phyloP scores from a whole-genome alignment of 2,888 invertebrate genomes.

The Lasioglossum oenotherae region DNA sequence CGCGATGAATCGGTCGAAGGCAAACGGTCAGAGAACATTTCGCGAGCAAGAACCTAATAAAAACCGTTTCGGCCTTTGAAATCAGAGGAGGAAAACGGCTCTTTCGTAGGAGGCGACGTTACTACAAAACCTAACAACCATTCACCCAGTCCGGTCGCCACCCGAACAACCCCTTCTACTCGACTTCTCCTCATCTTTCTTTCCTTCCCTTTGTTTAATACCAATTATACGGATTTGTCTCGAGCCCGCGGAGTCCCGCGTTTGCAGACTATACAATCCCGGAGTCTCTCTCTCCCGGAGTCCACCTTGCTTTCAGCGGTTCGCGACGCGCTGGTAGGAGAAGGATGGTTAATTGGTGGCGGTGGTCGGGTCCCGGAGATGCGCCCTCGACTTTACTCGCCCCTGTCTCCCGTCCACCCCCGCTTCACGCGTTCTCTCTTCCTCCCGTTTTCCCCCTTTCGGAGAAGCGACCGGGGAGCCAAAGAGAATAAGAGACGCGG shows the following conservation, averaged over 20 bases:
- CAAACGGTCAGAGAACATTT: not conserved
- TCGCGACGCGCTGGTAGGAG: constrained; percentile 50
- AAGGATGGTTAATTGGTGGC: constrained; percentile 63
- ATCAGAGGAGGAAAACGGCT: constrained; percentile 22
- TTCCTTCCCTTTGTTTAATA: constrained; percentile 57
- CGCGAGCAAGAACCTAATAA: constrained; percentile 15
- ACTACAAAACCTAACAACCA: constrained; percentile 55
- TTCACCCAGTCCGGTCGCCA: constrained; percentile 9
- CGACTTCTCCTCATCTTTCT: constrained; percentile 33
- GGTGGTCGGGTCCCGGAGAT: constrained; percentile 43
- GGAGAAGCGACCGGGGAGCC: constrained; percentile 28
- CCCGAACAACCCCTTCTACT: constrained; percentile 1
- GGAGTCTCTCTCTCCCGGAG: constrained; percentile 18
- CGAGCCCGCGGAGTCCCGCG: constrained; percentile 39
- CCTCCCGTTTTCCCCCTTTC: constrained; percentile 32
- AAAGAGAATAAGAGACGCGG: not conserved
- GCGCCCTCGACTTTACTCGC: constrained; percentile 22
- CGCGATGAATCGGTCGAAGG: not conserved
- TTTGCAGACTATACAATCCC: constrained; percentile 35
- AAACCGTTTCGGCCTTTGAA: constrained; percentile 37
- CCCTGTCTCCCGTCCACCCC: not conserved
- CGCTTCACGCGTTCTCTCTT: not conserved
- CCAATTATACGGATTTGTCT: constrained; percentile 69
- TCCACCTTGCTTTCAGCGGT: constrained; percentile 51
- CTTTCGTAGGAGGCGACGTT: constrained; percentile 35